phyloP scores from a whole-genome alignment of 2,797 vertebrate species.

The Carduelis carduelis region DNA sequence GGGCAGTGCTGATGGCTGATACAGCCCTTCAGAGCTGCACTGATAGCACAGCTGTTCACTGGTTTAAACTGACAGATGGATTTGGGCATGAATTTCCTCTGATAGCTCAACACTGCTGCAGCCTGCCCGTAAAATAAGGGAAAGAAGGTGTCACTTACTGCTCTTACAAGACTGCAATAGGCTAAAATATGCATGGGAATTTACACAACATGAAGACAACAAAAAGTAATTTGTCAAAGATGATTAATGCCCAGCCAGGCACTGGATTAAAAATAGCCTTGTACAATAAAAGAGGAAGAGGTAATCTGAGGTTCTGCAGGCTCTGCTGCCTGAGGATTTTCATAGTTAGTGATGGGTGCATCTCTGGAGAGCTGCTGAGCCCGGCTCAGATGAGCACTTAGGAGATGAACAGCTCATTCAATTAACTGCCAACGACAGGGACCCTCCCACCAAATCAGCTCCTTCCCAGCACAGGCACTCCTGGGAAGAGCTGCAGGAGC shows the following conservation, averaged over 20 bases:
- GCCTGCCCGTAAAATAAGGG: not conserved
- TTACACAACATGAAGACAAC: not conserved
- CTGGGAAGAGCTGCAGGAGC: not conserved
- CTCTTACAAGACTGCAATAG: not conserved
- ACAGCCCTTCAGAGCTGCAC: not conserved
- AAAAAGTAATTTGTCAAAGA: constrained; percentile 17
- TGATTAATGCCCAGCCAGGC: not conserved
- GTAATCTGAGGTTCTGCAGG: not conserved
- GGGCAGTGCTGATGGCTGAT: not conserved
- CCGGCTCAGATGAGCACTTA: not conserved
- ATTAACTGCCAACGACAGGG: not conserved
- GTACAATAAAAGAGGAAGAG: not conserved
- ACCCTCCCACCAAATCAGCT: constrained; percentile 29
- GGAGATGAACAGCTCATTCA: constrained; percentile 14
- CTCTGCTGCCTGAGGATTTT: not conserved
- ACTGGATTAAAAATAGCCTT: constrained; percentile 8
- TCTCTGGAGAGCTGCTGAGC: constrained; percentile 8
- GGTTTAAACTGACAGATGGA: not conserved
- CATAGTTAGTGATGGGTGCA: constrained; percentile 7
- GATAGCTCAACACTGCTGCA: not conserved
- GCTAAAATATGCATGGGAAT: not conserved
- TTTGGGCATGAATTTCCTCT: not conserved
- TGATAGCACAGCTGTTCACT: not conserved
- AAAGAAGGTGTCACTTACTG: not conserved
- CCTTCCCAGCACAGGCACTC: not conserved